These are phyloP conservation scores for Catharus bicknelli DNA, from an alignment of 2,113 vertebrate species.

Conservation along the genomic window DNA sequence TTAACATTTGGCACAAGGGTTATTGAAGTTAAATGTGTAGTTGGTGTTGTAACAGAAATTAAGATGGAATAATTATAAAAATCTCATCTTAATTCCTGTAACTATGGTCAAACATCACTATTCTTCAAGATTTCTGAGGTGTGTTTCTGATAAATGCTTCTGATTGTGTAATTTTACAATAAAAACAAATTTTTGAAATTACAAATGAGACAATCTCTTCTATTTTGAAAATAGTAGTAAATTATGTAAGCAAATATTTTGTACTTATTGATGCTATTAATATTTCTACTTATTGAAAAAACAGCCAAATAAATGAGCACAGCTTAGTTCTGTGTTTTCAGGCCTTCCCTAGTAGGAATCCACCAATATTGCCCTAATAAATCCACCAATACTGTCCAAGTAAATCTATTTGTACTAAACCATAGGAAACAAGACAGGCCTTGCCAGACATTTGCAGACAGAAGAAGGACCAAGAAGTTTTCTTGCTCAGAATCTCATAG, in stretches of 20 bases:
- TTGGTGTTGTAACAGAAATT: not conserved
- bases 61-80: not conserved
- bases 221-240: not conserved
- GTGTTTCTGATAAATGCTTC: not conserved
- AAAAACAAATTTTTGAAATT: not conserved
- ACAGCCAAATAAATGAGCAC: not conserved
- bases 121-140: not conserved
- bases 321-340: not conserved
- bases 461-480: not conserved
- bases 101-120: not conserved
- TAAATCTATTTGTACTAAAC: not conserved
- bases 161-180: not conserved
- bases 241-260: not conserved
- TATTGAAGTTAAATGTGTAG: not conserved
- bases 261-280: not conserved
- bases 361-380: not conserved
- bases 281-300: not conserved
- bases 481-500: not conserved
- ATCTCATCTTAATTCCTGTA: not conserved
- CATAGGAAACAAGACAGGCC: not conserved
- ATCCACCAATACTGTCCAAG: not conserved
- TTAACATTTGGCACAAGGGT: not conserved
- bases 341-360: not conserved
- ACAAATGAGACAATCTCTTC: accelerated
- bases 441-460: not conserved